Conservation (phyloP, 2,888 invertebrate genomes). For the Cephus pulcher region DNA sequence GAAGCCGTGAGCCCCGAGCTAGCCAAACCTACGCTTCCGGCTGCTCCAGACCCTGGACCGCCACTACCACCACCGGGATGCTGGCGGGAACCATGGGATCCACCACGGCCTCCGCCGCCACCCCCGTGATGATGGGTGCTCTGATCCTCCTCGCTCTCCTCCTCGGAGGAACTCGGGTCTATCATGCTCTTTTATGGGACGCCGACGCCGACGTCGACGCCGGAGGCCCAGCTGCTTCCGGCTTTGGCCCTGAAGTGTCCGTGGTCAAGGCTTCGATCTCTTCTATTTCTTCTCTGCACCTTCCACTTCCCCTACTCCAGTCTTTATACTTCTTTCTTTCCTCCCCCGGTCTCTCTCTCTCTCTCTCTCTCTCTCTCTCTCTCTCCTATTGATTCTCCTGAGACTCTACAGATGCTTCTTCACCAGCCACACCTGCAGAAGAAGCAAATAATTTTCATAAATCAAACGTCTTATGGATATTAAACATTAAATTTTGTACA, state of each 20-base stretch:
- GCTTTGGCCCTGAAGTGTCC: conserved; percentile 21
- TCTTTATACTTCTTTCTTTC: conserved; percentile 7
- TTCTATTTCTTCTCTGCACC: conserved; percentile 9
- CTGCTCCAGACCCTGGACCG: conserved; percentile 45
- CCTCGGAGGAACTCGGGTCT: conserved; percentile 96
- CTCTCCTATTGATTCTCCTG: neutral
- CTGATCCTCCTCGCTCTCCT: conserved; percentile 93
- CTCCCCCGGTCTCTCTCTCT: neutral
- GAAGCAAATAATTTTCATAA: neutral
- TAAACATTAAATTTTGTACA: neutral
- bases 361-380: neutral
- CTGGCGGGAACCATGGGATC: conserved; percentile 62
- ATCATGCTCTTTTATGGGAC: conserved; percentile 74
- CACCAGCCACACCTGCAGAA: neutral
- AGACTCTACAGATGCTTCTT: neutral
- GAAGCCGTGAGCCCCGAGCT: conserved; percentile 63
- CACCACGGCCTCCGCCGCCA: conserved; percentile 53
- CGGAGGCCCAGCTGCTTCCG: neutral
- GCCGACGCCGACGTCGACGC: conserved; percentile 16
- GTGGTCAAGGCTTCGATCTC: conserved; percentile 10
- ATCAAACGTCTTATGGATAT: neutral
- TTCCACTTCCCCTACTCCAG: conserved; percentile 12
- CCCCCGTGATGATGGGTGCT: conserved; percentile 68
- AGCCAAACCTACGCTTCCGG: conserved; percentile 67
- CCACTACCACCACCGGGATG: conserved; percentile 66